phyloP scores from a whole-genome alignment of 2,797 vertebrate species.

The Hemibagrus guttatus region DNA sequence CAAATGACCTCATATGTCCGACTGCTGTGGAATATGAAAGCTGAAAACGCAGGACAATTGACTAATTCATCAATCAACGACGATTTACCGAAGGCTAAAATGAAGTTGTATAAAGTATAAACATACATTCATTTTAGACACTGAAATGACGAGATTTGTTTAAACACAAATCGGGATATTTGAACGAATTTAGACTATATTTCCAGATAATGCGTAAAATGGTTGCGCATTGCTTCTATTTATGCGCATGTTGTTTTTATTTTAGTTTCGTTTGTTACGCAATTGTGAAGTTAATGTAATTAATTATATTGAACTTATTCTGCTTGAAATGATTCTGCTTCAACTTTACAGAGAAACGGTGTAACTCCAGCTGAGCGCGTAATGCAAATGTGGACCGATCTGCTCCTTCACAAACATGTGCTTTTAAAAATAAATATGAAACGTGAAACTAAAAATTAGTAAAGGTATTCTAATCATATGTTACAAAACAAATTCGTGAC shows the following conservation, averaged over 20 bases:
- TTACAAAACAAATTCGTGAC: background rate
- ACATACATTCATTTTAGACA: background rate
- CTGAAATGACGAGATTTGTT: too few relatives aligned
- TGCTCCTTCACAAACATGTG: background rate
- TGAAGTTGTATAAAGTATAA: too few relatives aligned
- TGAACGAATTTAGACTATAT: background rate
- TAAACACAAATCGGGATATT: background rate
- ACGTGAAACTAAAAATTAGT: background rate
- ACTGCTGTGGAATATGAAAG: background rate
- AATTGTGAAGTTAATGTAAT: background rate
- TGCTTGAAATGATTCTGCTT: background rate
- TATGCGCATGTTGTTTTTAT: too few relatives aligned
- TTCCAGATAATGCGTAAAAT: background rate
- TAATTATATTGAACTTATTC: background rate
- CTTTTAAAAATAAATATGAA: background rate
- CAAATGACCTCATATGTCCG: background rate
- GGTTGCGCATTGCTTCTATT: background rate
- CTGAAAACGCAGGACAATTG: background rate
- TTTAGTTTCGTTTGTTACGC: background rate
- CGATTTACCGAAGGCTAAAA: background rate
- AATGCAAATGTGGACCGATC: background rate
- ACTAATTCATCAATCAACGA: background rate
- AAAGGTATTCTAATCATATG: background rate
- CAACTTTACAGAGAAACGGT: background rate
- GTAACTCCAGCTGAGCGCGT: background rate